Evolutionary conservation across 2,113 vertebrate species (phyloP).

Genomic region (Nerophis ophidion): DNA sequence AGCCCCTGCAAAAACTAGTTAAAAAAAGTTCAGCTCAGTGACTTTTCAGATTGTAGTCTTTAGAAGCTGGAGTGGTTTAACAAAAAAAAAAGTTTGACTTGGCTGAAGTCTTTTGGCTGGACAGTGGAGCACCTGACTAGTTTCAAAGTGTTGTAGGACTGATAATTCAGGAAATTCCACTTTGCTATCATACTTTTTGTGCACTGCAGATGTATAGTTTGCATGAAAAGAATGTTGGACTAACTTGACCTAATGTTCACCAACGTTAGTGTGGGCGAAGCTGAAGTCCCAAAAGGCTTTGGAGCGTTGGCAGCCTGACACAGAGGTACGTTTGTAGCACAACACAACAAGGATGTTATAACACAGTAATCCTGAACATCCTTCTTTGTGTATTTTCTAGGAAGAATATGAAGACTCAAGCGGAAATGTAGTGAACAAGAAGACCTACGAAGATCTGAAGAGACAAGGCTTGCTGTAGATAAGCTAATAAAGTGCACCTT

Average conservation of each 20-base stretch:
- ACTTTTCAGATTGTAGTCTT: too few species aligned
- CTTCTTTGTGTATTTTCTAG: constrained; percentile 54
- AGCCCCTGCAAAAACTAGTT: too few species aligned
- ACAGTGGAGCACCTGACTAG: too few species aligned
- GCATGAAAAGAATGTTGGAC: background rate
- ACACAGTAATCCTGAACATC: background rate
- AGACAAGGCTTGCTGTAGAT: constrained; percentile 89
- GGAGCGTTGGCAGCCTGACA: constrained; percentile 97
- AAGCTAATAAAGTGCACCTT: too few species aligned
- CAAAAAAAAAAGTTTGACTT: too few species aligned
- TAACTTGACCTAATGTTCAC: constrained; percentile 3
- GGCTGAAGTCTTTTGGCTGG: too few species aligned
- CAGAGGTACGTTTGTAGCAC: constrained; percentile 78
- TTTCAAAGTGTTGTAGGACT: too few species aligned
- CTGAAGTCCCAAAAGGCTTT: constrained; percentile 94
- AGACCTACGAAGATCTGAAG: constrained; percentile 97
- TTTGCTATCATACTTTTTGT: too few species aligned
- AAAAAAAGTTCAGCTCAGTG: too few species aligned
- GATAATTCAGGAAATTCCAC: too few species aligned
- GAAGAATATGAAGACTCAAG: constrained; percentile 98
- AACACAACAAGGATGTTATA: background rate
- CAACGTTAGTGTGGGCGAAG: constrained; percentile 89
- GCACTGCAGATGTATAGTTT: too few species aligned
- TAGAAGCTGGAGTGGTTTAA: too few species aligned
- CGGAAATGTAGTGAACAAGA: constrained; percentile 97